Conservation (phyloP, 2,113 vertebrate species). For the Clupea harengus region DNA sequence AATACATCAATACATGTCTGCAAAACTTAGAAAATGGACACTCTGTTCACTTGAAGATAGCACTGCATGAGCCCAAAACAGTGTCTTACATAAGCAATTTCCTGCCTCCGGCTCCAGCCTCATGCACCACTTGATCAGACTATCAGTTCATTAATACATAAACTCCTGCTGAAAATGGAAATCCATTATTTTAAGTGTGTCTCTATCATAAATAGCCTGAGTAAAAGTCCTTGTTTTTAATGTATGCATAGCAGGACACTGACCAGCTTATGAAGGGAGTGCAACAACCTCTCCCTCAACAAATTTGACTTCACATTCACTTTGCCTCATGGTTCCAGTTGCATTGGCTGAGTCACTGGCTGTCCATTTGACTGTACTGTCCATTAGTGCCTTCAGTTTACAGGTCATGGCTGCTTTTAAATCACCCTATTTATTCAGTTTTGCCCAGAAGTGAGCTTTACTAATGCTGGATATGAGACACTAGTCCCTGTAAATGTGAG, state of each 20-base stretch:
- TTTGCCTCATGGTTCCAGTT: neutral
- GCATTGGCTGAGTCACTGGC: neutral
- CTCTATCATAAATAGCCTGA: neutral
- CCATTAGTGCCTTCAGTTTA: slow-evolving; percentile 1
- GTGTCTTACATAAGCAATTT: slow-evolving; percentile 2
- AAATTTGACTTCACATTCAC: neutral
- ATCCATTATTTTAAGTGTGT: neutral
- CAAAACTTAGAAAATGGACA: neutral
- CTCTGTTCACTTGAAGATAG: slow-evolving; percentile 11
- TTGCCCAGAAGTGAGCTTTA: neutral
- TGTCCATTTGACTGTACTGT: neutral
- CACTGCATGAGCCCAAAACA: neutral
- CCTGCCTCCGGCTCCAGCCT: neutral
- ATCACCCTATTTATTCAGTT: neutral
- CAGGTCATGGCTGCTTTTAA: slow-evolving; percentile 12
- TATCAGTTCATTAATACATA: neutral
- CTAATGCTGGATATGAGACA: neutral
- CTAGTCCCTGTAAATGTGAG: slow-evolving; percentile 40
- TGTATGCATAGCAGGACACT: neutral
- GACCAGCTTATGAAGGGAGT: neutral
- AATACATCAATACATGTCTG: neutral
- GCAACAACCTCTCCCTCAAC: neutral
- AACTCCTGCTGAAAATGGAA: neutral
- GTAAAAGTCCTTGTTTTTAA: neutral
- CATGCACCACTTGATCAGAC: slow-evolving; percentile 3